A percentile compares a stretch with the other conserved stretches of the same genome.
These are phyloP conservation scores for Torymus aiolomorphi DNA, from an alignment of 2,888 invertebrate species.

Conservation along the genomic window DNA sequence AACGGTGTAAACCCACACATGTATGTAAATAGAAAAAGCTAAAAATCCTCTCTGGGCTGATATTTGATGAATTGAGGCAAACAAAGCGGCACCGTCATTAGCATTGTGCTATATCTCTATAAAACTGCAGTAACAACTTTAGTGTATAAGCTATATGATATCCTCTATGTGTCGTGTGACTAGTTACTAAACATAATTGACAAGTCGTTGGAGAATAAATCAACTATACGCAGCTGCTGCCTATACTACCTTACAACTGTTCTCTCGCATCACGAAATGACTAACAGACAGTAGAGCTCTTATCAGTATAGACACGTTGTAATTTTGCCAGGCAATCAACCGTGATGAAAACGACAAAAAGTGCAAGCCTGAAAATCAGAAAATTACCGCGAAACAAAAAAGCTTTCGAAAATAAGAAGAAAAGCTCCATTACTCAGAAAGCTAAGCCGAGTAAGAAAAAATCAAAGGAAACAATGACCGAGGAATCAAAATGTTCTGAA, in stretches of 20 bases:
- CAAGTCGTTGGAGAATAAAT: slow-evolving; percentile 38
- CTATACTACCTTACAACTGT: not conserved
- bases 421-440: slow-evolving; percentile 31
- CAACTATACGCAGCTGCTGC: not conserved
- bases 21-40: slow-evolving; percentile 24
- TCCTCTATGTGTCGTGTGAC: slow-evolving; percentile 11
- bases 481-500: not conserved
- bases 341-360: slow-evolving; percentile 52
- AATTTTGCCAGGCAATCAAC: slow-evolving; percentile 51
- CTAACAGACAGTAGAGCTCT: slow-evolving; percentile 22
- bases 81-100: not conserved
- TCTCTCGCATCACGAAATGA: slow-evolving; percentile 5
- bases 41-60: slow-evolving; percentile 1
- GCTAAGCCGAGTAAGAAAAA: not conserved
- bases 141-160: not conserved
- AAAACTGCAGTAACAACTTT: slow-evolving; percentile 29
- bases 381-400: slow-evolving; percentile 10
- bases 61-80: not conserved
- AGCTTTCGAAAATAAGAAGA: slow-evolving; percentile 4
- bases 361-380: slow-evolving; percentile 48
- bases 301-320: not conserved
- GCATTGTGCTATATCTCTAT: not conserved
- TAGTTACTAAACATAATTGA: slow-evolving; percentile 30
- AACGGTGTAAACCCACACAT: slow-evolving; percentile 13
- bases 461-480: slow-evolving; percentile 36